Base-by-base conservation (phyloP, 1,140 invertebrate species). In the Orius insidiosus region DNA sequence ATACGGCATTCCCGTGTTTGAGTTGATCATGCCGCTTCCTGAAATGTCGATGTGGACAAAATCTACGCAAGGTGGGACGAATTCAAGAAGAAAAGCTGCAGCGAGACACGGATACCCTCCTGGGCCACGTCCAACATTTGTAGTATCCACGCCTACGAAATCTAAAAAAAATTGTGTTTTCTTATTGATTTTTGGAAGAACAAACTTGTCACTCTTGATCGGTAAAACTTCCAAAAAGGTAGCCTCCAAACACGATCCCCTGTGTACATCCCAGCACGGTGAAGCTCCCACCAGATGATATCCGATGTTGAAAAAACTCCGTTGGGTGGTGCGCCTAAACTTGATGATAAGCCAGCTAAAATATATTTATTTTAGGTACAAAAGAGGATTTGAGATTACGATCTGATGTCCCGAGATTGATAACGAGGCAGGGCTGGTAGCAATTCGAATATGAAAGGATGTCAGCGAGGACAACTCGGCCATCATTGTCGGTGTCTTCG, bases 401-500 rank as follows among this genome's bases (percentile, higher is more conserved):
- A n/a, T 24, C 14, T 24, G 41, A 18, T 30, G 85, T 88, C 11
- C 83, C 84, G 52, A 87, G 63, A 55, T 85, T 80, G 13, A 88
- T 51, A 1, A 82, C 68, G 18, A 74, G 68, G 32, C 68, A 66
- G 0, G 76, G 78, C 38, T 78, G 67, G 53, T 73, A 75, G 56
- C 69, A 60, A 52, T 78, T 70, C 4, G 80, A 79, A 60, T 90
- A 89, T 48, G 75, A 76, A 15, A 94, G 60, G 4, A 84, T 85
- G 67, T 94, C 89, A 3, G 85, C 85, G 39, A 94, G 68, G 33
- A 92, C 77, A 5, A 94, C 64, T 14, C 87, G 65, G 0, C 87
- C 88, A 58, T 92, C 88, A 35, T 85, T 82, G 64, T 89, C 86
- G 0, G 87, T 88, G 57, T 92, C 86, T 55, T 89, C 80, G 16